phyloP scores from a whole-genome alignment of 35 echinoderm and acorn worm species.

The Strongylocentrotus purpuratus region DNA sequence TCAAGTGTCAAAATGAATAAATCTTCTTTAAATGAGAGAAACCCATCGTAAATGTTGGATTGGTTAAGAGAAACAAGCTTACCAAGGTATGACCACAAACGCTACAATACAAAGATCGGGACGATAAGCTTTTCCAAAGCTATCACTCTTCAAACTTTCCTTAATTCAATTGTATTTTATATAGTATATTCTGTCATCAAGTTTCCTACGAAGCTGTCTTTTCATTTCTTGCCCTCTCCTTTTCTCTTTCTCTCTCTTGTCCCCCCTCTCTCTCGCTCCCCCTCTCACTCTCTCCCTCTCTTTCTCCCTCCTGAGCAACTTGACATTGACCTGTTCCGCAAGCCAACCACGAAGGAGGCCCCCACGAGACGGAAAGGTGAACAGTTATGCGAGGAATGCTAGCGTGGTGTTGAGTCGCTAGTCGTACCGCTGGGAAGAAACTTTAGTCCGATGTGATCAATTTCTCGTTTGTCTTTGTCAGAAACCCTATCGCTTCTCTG shows the following conservation, averaged over 20 bases:
- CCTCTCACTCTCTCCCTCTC: background rate
- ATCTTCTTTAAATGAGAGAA: no score
- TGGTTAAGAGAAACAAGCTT: background rate
- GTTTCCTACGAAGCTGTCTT: no score
- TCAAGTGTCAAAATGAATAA: no score
- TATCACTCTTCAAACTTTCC: background rate
- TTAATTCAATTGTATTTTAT: background rate
- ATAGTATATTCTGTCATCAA: background rate
- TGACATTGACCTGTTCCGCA: conserved; percentile 27
- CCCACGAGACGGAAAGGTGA: conserved; percentile 21
- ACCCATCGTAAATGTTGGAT: no score
- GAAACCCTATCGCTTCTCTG: background rate
- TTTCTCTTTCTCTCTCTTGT: background rate
- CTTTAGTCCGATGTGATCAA: background rate
- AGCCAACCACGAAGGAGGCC: conserved; percentile 27
- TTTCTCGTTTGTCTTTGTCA: conserved; percentile 38
- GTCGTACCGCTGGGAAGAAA: background rate
- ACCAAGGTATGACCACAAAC: background rate
- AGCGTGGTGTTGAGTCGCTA: background rate
- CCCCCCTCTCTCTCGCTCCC: background rate
- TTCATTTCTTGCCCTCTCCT: no score
- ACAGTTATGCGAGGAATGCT: background rate
- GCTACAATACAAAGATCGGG: background rate
- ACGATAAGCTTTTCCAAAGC: background rate
- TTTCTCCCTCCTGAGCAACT: background rate